Base-by-base conservation (phyloP, 2,113 vertebrate species). In the Crotalus tigris region DNA sequence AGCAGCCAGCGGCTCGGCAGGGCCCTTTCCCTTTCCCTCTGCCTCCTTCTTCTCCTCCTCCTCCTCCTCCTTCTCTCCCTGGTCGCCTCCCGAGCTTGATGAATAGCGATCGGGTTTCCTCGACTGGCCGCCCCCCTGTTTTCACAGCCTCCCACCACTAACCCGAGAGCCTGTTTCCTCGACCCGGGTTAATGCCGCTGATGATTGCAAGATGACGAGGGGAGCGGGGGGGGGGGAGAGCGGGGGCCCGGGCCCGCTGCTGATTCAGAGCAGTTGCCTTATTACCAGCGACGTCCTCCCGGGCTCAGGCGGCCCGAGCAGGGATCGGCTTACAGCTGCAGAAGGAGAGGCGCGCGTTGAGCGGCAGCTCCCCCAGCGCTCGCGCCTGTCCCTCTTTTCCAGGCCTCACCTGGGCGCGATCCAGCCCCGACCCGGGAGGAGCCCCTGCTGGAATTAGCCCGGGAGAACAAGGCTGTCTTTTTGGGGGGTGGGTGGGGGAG, bases 191-290 rank as follows among this genome's bases (percentile, higher is more conserved):
- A 99, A 99, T 98, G 98, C 98, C 97, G 90, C 97, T 99, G 98
- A 99, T 99, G 98, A 98, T 97, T 99, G 97, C 98, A 99, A 98
- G 98, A 98, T 99, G 98, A 98, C 39, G 97, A 97, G 87, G 23
- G 61, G 95, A 96, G 93, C 93, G 94, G 91, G 93, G 39, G 39
- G 39, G 96, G 26, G 26, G 1, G 7, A 1, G 3, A 12, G 10
- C 10, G 3, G 10, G 11, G 59, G 59, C 49, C 96, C 94, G 93
- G 4, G 95, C 94, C 95, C 94, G 69, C 33, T 39, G 94, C 95
- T 59, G 95, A 85, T 90, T 64, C 96, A 24, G 95, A 93, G 94
- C 61, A 89, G 87, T 81, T 54, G 92, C 64, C 87, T 89, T 55
- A 55, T 88, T 69, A 39, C 81, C 29, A n/a, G 51, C 85, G 10